Percentiles rank a stretch among this genome's conserved stretches.
Conservation (phyloP, 2,113 vertebrate genomes). For the Hippoglossus stenolepis region DNA sequence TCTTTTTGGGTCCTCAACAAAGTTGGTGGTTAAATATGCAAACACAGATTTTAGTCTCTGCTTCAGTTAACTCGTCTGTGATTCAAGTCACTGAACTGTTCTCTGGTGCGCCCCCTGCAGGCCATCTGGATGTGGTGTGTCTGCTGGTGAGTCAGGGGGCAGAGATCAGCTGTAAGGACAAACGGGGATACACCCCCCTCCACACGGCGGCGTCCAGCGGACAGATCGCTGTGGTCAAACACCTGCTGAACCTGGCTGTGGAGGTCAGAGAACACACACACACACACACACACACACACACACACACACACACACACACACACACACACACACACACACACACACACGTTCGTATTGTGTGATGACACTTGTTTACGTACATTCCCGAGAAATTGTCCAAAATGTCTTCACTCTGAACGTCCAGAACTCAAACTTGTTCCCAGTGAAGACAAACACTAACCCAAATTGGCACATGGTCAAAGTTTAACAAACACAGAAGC, state of each 20-base stretch:
- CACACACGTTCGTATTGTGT: too few relatives aligned
- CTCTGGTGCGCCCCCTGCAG: conserved; percentile 71
- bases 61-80: too few relatives aligned
- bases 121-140: conserved; percentile 93
- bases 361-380: too few relatives aligned
- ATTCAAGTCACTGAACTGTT: not conserved
- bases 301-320: not conserved
- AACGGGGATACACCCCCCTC: conserved; percentile 94
- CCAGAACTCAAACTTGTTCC: too few relatives aligned
- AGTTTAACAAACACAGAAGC: too few relatives aligned
- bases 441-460: too few relatives aligned
- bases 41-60: not conserved
- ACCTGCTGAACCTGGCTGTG: conserved; percentile 93
- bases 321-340: too few relatives aligned
- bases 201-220: conserved; percentile 95
- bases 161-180: conserved; percentile 96
- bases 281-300: conserved; percentile 8
- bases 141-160: conserved; percentile 93
- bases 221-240: conserved; percentile 92
- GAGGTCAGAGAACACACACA: conserved; percentile 83
- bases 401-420: too few relatives aligned
- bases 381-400: too few relatives aligned
- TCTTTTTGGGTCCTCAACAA: too few relatives aligned
- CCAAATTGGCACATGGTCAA: too few relatives aligned
- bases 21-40: too few relatives aligned